Base-by-base conservation (phyloP, 2,888 invertebrate genomes). In the Microctonus hyperodae region DNA sequence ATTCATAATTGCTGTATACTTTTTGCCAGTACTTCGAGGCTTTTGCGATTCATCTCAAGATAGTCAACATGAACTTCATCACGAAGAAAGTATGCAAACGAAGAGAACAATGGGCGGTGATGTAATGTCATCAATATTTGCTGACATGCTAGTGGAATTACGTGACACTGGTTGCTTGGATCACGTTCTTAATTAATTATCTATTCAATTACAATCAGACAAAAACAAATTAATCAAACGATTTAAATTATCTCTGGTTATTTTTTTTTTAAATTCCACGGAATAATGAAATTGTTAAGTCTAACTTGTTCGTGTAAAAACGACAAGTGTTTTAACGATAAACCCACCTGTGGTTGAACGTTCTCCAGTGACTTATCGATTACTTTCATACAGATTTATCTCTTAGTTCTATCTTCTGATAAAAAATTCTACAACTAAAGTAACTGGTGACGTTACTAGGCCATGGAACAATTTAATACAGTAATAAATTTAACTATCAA, bases 121-220 rank as follows among this genome's bases (percentile, higher is more conserved):
- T 0, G 66, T 67, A 2, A 33, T 79, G 66, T 73, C 75, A 0
- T 70, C 76, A 37, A 20, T 72, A 9, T 72, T 82, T 61, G 80
- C 73, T 10, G 76, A 80, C 3, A 77, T 79, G 76, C 60, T 83
- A 53, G 9, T 82, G 11, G 75, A 78, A 22, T 66, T 81, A 64
- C 73, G 69, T 3, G 73, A 78, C 0, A 57, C 68, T 3, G 81
- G 79, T 0, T 75, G 73, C 58, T 66, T 81, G 22, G 70, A 76
- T 44, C 58, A 73, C 11, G 20, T 73, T 0, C 11, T 72, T 16
- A 60, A 28, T 4, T 37, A 37, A 37, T 13, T 37, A 7, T n/a
- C n/a, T 13, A n/a, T n/a, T n/a, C n/a, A 1, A 37, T 37, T n/a
- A 37, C 3, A 4, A 37, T n/a, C 2, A 1, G 1, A 0, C 11